phyloP scores from a whole-genome alignment of 2,888 invertebrate genomes.

The Troides oblongomaculatus region DNA sequence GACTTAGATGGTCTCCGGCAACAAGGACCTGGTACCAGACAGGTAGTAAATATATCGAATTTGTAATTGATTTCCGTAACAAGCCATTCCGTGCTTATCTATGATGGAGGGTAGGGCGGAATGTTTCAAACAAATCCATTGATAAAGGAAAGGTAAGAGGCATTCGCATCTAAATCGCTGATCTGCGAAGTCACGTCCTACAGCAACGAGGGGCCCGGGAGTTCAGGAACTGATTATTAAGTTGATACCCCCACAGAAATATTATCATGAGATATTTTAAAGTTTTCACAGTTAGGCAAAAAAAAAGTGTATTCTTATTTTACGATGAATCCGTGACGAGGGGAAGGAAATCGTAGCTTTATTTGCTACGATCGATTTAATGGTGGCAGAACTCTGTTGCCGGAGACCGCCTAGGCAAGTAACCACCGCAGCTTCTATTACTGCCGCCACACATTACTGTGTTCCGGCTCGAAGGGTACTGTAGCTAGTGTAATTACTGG shows the following conservation, averaged over 20 bases:
- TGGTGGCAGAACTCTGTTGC: no score
- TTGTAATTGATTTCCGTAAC: slow-evolving; percentile 11
- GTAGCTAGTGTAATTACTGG: no score
- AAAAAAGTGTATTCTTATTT: background rate
- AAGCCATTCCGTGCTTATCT: slow-evolving; percentile 15
- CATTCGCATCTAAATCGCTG: slow-evolving; percentile 28
- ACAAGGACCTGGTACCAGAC: no score
- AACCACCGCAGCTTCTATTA: no score
- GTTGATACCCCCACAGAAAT: slow-evolving; percentile 22
- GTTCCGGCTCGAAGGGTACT: no score
- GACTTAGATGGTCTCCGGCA: no score
- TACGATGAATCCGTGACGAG: background rate
- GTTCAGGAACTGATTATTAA: slow-evolving; percentile 27
- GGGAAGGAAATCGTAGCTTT: background rate
- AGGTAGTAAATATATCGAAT: background rate
- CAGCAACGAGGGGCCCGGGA: slow-evolving; percentile 20
- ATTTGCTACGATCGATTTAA: no score
- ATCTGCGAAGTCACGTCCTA: slow-evolving; percentile 22
- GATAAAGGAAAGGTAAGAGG: slow-evolving; percentile 21
- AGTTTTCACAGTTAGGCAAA: background rate
- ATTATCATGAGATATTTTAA: slow-evolving; percentile 16
- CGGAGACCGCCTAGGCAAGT: no score
- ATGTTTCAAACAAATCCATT: slow-evolving; percentile 25
- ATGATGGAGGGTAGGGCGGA: background rate
- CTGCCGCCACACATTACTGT: no score